Evolutionary conservation across 2,797 vertebrate species (phyloP), one percentile per base, ranked within the genome.

Genomic region (Bryconaethiops microstoma): DNA sequence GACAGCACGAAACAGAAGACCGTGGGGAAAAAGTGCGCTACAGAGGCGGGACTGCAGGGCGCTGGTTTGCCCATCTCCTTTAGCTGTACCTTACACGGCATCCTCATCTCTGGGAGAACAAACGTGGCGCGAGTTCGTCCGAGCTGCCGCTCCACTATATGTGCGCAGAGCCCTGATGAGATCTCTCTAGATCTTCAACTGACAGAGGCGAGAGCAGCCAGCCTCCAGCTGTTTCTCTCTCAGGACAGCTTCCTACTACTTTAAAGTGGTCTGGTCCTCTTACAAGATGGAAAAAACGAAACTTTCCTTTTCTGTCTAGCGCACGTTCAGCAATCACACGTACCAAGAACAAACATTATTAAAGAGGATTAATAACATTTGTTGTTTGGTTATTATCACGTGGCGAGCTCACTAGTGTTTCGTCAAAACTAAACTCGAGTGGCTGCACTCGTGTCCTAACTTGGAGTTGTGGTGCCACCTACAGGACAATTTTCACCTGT

Each of bases 1-100:
- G 93, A 94, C 57, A 95, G 79, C 82, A 92, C 78, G 77, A 85
- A 68, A 42, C 92, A 92, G n/a, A 92, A 76, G 5, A 29, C 29
- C 9, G 83, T 80, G 0, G 70, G 78, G 35, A 87, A 60, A 60
- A 50, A 85, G 13, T 76, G 54, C 8, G 84, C 65, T 23, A 64
- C 8, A 12, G 39, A 50, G 59, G 55, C 54, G 5, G 67, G 76
- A 86, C 86, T 63, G 80, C 81, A 84, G 55, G 69, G 77, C 81
- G 35, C 29, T 1, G 57, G 9, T 45, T 60, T 83, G 48, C 50
- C 39, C 68, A 55, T 63, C 17, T 79, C 76, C 60, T 76, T 80
- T 65, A 52, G 62, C 29, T 65, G 29, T 1, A 16, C 63, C 17
- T 65, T 65, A 65, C 14, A 35, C 16, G 17, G 14, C 63, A 65